These are phyloP conservation scores for Dinomys branickii DNA, from an alignment of 2,113 vertebrate species.

Conservation along the genomic window DNA sequence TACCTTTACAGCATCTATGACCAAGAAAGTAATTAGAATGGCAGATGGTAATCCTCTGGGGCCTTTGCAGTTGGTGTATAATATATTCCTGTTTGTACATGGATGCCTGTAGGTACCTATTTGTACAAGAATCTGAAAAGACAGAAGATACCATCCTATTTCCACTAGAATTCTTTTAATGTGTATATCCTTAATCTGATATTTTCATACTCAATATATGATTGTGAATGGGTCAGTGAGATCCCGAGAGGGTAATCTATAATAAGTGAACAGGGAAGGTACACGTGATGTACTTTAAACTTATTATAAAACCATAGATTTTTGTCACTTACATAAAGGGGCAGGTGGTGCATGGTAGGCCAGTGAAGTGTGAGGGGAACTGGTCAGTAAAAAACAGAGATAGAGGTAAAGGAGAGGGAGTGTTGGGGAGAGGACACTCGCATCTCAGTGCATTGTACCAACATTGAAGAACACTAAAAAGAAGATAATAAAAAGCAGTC, in stretches of 20 bases:
- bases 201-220: background rate
- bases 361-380: background rate
- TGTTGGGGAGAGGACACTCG: background rate
- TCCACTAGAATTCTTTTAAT: background rate
- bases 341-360: background rate
- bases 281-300: background rate
- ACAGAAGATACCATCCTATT: background rate
- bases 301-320: background rate
- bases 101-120: background rate
- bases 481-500: background rate
- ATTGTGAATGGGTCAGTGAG: background rate
- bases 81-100: background rate
- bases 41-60: background rate
- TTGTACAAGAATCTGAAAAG: background rate
- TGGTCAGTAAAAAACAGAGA: background rate
- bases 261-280: background rate
- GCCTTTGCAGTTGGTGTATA: background rate
- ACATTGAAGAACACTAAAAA: background rate
- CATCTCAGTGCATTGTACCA: background rate
- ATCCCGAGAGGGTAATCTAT: background rate
- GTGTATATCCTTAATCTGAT: background rate
- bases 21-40: background rate
- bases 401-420: background rate
- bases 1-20: background rate
- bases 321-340: background rate